Percentiles rank a stretch among this genome's conserved stretches.
Conservation (phyloP, 2,888 invertebrate species). For the Therioaphis trifolii region DNA sequence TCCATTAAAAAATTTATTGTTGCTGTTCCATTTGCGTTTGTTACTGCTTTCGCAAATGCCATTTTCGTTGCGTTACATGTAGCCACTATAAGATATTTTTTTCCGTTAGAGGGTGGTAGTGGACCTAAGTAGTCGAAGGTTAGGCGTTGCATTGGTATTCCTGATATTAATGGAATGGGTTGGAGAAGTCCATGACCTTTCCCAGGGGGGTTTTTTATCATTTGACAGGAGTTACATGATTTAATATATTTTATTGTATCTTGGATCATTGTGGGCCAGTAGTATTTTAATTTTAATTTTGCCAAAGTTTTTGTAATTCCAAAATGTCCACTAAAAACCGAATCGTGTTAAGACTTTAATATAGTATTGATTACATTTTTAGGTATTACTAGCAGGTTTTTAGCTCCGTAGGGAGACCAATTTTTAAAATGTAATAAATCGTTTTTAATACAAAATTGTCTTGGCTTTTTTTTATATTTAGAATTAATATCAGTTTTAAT, state of each 20-base stretch:
- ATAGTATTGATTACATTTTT: slow-evolving; percentile 3
- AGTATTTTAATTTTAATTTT: slow-evolving; percentile 41
- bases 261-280: slow-evolving; percentile 36
- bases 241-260: slow-evolving; percentile 29
- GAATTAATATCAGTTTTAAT: too few species aligned
- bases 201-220: neutral
- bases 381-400: slow-evolving; percentile 20
- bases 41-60: slow-evolving; percentile 9
- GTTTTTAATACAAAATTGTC: slow-evolving; percentile 20
- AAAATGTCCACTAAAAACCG: slow-evolving; percentile 26
- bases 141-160: neutral
- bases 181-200: slow-evolving; percentile 29
- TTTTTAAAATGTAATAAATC: neutral
- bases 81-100: slow-evolving; percentile 6
- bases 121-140: slow-evolving; percentile 47
- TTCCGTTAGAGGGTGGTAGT: neutral
- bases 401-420: neutral
- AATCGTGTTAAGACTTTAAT: slow-evolving; percentile 38
- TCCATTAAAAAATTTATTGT: slow-evolving; percentile 26
- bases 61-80: neutral
- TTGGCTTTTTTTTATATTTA: slow-evolving; percentile 14
- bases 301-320: slow-evolving; percentile 37
- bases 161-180: slow-evolving; percentile 18
- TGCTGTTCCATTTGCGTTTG: neutral
- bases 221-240: slow-evolving; percentile 17